Base-by-base conservation (phyloP, 2,888 invertebrate species). In the Ramazzottius varieornatus region DNA sequence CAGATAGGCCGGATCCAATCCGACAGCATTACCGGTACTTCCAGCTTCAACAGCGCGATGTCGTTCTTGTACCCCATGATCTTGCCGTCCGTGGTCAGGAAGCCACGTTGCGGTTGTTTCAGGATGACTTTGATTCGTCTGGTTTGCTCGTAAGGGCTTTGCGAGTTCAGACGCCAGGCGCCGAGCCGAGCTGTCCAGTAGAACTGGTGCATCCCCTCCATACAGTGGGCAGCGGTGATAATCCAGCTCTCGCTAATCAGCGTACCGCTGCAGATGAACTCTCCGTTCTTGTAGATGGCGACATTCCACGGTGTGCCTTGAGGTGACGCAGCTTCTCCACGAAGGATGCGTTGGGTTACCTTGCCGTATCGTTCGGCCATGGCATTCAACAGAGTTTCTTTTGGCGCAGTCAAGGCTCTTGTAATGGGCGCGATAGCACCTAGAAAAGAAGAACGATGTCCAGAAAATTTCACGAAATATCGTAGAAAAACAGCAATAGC, bases 101-200 rank as follows among this genome's bases (percentile, higher is more conserved):
- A 54, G 13, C 54, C 54, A 24, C 29, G 20, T 16, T 54, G 54
- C n/a, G 20, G 20, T 54, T 54, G 54, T 24, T 54, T 54, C 4
- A 54, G 54, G 20, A 64, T 64, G 32, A 33, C 33, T n/a, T 32
- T 16, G n/a, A 64, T 32, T 8, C 33, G 8, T 33, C 64, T 13
- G 20, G 32, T 33, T 24, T 64, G 64, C 33, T 64, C 64, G 29
- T 64, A 64, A 8, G 64, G 64, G 33, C 33, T 33, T 4, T 32
- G 64, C 29, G 64, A 64, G 32, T 64, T 32, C 16, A 80, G 75
- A 67, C 64, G 64, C 64, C 64, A 64, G 16, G 64, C 32, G 64
- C 64, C 64, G 4, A 33, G 4, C 4, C 64, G 16, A 16, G 33
- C 64, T 13, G 54, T 54, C 54, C 54, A 54, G 54, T 54, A 54